Evolutionary conservation across 1,140 invertebrate species (phyloP), one percentile per base, ranked within the genome.

Genomic region (Stegodyphus mimosarum): DNA sequence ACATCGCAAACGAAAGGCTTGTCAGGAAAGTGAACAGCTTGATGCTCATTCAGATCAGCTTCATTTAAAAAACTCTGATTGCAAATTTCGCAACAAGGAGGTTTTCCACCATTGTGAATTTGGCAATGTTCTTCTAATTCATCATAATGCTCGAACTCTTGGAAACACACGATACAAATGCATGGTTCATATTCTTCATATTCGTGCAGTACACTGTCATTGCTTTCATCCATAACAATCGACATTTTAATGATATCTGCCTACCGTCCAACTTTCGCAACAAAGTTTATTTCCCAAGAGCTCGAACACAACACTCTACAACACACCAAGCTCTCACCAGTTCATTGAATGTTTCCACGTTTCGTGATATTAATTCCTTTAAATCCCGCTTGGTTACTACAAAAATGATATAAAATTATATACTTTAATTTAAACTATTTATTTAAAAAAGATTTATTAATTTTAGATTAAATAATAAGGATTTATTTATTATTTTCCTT

Each of bases 111-210:
- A 60, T 84, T 84, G 52, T 84, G 81, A 15, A 70, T 84, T 76
- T 84, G 81, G 63, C 81, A 84, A 51, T 84, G 81, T 17, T 84
- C 81, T 70, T 84, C 81, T 49, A 84, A 52, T 60, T 84, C 81
- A 18, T 84, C 81, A 50, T 67, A 76, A 70, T 84, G 81, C 11
- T 84, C 73, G 18, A 84, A 84, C 51, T 69, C 81, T 70, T 84
- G 72, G 49, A 84, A 84, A 48, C 81, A 84, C 55, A 84, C 81
- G 50, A 84, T 84, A 60, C 81, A 84, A 50, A 84, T 17, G 60
- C 72, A 76, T 5, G 81, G 81, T 18, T 75, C 72, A 60, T 84
- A 75, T 18, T 84, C 81, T 49, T 84, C 81, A 51, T 84, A 84
- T 18, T 84, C 81, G 50, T 84, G 81, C 50, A 84, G 18, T 49